Evolutionary conservation across 2,113 vertebrate genomes (phyloP), one percentile per base, ranked within the genome.

Genomic region (Pygoscelis antarcticus): DNA sequence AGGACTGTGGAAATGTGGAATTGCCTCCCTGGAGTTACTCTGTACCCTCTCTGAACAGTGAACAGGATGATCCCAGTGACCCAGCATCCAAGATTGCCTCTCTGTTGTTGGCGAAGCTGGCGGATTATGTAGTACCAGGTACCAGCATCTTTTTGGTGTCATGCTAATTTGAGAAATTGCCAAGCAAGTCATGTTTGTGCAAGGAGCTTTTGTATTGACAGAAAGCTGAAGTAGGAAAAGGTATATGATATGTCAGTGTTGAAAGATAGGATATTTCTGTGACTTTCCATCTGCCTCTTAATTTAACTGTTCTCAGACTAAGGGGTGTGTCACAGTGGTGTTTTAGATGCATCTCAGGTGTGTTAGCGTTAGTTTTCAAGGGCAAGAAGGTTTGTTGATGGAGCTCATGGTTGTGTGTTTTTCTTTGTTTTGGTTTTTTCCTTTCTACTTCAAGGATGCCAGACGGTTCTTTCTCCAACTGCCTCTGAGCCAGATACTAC

Each of bases 81-180:
- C 99, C 99, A 22, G 99, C 99, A 11, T 99, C 99, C 44, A 99
- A 99, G 89, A 99, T 99, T 21, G 99, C 99, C 61, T 99, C 99
- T 9, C 97, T 99, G 96, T 98, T 99, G 61, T 96, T 99, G 61
- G 99, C 99, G 60, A 99, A 99, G 85, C 97, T 99, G 93, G 99
- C 99, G 0, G 99, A 99, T 97, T 99, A 99, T 4, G 99, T 99
- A 1, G 99, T 99, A n/a, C 99, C 99, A 98, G 99, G 99, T 99
- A 96, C 52, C 44, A 20, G 20, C 40, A 25, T 30, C 60, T 55
- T 18, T 61, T 40, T 21, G 15, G 15, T 51, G 57, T 65, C 22
- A 0, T 36, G 36, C 52, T 60, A 3, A 19, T 32, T 34, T 46
- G 70, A 85, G 70, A 77, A 61, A 68, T n/a, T 47, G 34, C 10